phyloP scores from a whole-genome alignment of 2,797 vertebrate genomes.

The Syndactyla subalaris region DNA sequence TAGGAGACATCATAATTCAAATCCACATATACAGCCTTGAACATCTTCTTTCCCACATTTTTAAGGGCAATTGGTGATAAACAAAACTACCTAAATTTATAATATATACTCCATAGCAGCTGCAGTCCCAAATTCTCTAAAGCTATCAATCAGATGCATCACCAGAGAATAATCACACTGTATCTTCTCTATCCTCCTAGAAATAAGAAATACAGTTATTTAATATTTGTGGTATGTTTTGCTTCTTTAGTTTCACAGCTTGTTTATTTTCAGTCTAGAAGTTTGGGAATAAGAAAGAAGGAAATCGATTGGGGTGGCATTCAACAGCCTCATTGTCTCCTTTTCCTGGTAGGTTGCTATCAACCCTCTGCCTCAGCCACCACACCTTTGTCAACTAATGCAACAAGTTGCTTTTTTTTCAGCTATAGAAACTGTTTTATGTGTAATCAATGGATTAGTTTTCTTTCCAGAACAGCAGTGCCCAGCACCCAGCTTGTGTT shows the following conservation, averaged over 20 bases:
- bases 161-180: background rate
- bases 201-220: background rate
- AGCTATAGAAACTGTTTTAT: background rate
- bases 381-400: background rate
- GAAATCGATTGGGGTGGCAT: background rate
- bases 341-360: background rate
- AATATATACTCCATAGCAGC: accelerated
- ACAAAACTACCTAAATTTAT: background rate
- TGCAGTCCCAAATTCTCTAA: background rate
- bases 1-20: background rate
- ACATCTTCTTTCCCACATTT: background rate
- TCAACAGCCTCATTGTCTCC: background rate
- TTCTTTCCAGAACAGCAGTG: background rate
- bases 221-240: background rate
- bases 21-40: background rate
- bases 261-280: background rate
- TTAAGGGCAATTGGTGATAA: background rate
- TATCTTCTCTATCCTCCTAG: background rate
- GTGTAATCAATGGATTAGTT: background rate
- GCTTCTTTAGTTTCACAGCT: background rate
- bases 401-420: background rate
- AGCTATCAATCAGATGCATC: background rate
- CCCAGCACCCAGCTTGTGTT: background rate
- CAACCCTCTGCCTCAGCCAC: background rate
- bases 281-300: background rate